Base-by-base conservation (phyloP, 2,797 vertebrate genomes). In the Parauchenoglanis ngamensis region DNA sequence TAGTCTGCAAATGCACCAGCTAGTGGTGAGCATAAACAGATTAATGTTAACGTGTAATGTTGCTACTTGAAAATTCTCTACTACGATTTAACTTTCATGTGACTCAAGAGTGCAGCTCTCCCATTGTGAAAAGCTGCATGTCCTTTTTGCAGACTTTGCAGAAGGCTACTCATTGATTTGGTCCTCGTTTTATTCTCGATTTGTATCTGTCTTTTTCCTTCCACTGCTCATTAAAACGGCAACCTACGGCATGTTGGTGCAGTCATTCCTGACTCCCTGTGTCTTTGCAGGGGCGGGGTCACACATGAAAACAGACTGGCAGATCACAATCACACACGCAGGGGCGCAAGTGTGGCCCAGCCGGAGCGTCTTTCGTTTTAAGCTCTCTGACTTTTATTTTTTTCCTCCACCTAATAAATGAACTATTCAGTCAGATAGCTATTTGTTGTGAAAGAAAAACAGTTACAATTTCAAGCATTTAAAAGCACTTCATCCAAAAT, bases 81-180 rank as follows among this genome's bases (percentile, higher is more conserved):
- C 12, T 52, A 52, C 49, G 52, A 11, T 7, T 11, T 54, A 54
- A 8, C 7, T 54, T 54, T 54, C 8, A 54, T 11, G 8, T 56
- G 54, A 4, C 54, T 56, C 13, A 15, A 57, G 12, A 49, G 75
- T 17, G 49, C 52, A 57, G 76, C 28, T 79, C 52, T 19, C 52
- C 52, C 72, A 84, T 78, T 1, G 78, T 83, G 49, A 88, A 88
- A 49, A 86, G 78, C 68, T 88, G 59, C 70, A 83, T 1, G 70
- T 86, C 79, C 59, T 86, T 88, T 88, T 68, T 88, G 57, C 79
- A 88, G 15, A 88, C 17, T 78, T 88, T 86, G 25, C 88, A 88
- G 19, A 28, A 12, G 79, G 85, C 79, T 59, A 89, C 46, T 79
- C 63, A 25, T 19, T 59, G 79, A 52, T 83, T 86, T 86, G 28